Conservation (phyloP, 2,797 vertebrate genomes). For the Pangasius djambal region DNA sequence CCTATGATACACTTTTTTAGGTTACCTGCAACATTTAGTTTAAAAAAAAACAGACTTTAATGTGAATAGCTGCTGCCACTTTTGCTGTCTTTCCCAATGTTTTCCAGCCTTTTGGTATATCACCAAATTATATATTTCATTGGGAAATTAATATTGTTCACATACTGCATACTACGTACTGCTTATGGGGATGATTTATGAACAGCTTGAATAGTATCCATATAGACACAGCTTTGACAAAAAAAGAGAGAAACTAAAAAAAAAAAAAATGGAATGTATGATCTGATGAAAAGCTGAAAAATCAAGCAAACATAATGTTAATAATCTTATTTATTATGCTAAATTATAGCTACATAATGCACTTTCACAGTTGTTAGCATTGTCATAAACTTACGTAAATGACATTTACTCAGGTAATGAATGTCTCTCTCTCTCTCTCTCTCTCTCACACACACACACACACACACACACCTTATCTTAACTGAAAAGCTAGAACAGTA, state of each 20-base stretch:
- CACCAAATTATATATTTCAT: background rate
- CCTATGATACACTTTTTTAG: background rate
- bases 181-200: background rate
- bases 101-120: background rate
- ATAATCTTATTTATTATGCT: background rate
- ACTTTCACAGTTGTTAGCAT: background rate
- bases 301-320: background rate
- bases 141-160: background rate
- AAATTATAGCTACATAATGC: background rate
- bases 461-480: constrained; percentile 5
- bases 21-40: background rate
- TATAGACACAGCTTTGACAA: background rate
- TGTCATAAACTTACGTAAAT: background rate
- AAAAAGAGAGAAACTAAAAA: too few species aligned
- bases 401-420: background rate
- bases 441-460: background rate
- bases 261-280: background rate
- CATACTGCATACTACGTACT: background rate
- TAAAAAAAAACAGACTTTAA: background rate
- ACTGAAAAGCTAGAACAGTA: background rate
- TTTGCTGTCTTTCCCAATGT: background rate
- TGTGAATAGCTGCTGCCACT: background rate
- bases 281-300: background rate
- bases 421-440: background rate
- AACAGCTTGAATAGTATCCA: background rate